phyloP scores from a whole-genome alignment of 2,888 invertebrate species.

The Apotomis turbidana region DNA sequence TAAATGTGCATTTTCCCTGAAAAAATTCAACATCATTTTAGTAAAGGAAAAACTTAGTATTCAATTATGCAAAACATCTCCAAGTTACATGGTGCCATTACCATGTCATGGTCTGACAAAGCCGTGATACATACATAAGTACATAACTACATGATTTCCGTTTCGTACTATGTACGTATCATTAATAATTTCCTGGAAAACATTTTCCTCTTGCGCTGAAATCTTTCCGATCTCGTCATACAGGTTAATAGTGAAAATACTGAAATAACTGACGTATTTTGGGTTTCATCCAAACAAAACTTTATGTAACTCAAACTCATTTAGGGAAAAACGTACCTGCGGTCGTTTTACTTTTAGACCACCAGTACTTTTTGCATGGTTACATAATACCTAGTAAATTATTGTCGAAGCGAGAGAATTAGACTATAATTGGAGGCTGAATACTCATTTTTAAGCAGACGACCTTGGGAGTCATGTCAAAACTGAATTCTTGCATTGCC shows the following conservation, averaged over 20 bases:
- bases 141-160: conserved; percentile 16
- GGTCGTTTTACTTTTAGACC: too few species aligned
- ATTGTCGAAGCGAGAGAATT: too few species aligned
- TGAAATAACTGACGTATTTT: background rate
- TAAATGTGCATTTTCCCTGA: too few species aligned
- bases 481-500: too few species aligned
- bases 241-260: conserved; percentile 8
- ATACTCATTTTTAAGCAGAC: too few species aligned
- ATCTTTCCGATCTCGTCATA: conserved; percentile 1
- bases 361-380: too few species aligned
- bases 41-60: background rate
- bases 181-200: conserved; percentile 22
- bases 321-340: too few species aligned
- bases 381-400: too few species aligned
- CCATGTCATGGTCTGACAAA: background rate
- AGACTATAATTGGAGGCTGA: too few species aligned
- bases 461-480: too few species aligned
- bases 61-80: conserved; percentile 3
- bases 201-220: conserved; percentile 29
- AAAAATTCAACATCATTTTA: background rate
- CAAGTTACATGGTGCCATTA: background rate
- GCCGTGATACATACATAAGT: background rate
- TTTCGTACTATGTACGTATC: background rate
- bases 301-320: background rate
- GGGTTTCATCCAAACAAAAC: background rate